phyloP scores from a whole-genome alignment of 1,140 invertebrate genomes.

The Scaptomyza pallida region DNA sequence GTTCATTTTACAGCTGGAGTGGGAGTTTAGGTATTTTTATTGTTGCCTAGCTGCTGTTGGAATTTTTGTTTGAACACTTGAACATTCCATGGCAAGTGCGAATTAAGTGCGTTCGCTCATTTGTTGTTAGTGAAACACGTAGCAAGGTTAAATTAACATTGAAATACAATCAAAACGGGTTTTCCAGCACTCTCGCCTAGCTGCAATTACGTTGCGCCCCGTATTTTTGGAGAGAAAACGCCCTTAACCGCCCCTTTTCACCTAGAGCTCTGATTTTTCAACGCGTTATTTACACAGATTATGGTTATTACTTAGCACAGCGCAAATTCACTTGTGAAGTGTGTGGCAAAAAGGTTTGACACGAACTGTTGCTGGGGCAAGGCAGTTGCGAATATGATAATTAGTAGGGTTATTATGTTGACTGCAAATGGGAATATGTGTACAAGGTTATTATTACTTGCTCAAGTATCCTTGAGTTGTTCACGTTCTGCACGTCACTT shows the following conservation, averaged over 20 bases:
- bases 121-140: conserved; percentile 61
- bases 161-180: conserved; percentile 51
- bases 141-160: conserved; percentile 58
- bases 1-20: conserved; percentile 18
- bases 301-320: conserved; percentile 36
- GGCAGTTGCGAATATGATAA: conserved; percentile 12
- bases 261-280: conserved; percentile 38
- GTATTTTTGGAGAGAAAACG: conserved; percentile 18
- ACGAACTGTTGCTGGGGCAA: neutral
- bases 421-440: neutral
- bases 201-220: conserved; percentile 19
- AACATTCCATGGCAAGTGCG: conserved; percentile 11
- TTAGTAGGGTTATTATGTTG: neutral
- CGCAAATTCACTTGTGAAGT: conserved; percentile 59
- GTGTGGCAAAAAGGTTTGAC: too few species aligned
- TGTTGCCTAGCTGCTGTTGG: neutral
- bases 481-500: conserved; percentile 56
- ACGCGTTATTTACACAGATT: conserved; percentile 47
- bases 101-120: conserved; percentile 48
- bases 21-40: conserved; percentile 20
- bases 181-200: conserved; percentile 24
- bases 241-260: neutral
- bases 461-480: conserved; percentile 54
- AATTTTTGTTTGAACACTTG: conserved; percentile 8
- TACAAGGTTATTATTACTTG: conserved; percentile 32